phyloP scores from a whole-genome alignment of 2,797 vertebrate species.

The Jordanella pulchra region DNA sequence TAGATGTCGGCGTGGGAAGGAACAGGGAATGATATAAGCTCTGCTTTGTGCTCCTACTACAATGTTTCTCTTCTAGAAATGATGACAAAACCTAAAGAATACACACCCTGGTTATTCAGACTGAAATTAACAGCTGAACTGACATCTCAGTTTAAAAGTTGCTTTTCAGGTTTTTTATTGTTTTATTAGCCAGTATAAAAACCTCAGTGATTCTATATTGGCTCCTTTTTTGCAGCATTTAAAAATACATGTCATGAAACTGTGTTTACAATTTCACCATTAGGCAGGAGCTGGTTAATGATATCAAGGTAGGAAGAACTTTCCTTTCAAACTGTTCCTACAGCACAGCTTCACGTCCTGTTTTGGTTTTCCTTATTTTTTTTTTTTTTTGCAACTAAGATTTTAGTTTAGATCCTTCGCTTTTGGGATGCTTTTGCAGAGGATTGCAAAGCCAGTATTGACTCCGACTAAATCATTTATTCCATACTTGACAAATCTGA shows the following conservation, averaged over 20 bases:
- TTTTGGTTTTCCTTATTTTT: no score
- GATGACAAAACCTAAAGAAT: not conserved
- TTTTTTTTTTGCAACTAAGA: no score
- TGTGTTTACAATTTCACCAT: not conserved
- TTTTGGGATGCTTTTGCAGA: not conserved
- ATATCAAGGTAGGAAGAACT: no score
- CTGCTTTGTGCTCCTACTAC: not conserved
- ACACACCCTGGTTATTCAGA: no score
- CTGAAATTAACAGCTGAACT: not conserved
- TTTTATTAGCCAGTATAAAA: not conserved
- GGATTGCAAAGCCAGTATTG: not conserved
- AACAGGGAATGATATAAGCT: not conserved
- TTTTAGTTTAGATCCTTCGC: not conserved
- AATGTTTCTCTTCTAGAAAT: not conserved
- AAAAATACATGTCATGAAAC: not conserved
- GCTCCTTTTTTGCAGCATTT: not conserved
- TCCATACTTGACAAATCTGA: not conserved
- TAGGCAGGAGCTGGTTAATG: not conserved
- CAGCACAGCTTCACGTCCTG: not conserved
- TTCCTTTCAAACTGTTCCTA: not conserved
- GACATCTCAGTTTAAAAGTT: not conserved
- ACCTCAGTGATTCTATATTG: not conserved
- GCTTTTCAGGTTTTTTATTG: not conserved
- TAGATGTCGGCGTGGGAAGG: conserved; percentile 9
- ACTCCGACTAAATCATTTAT: not conserved